These are phyloP conservation scores for Neoarius graeffei DNA, from an alignment of 2,113 vertebrate species.

Conservation along the genomic window DNA sequence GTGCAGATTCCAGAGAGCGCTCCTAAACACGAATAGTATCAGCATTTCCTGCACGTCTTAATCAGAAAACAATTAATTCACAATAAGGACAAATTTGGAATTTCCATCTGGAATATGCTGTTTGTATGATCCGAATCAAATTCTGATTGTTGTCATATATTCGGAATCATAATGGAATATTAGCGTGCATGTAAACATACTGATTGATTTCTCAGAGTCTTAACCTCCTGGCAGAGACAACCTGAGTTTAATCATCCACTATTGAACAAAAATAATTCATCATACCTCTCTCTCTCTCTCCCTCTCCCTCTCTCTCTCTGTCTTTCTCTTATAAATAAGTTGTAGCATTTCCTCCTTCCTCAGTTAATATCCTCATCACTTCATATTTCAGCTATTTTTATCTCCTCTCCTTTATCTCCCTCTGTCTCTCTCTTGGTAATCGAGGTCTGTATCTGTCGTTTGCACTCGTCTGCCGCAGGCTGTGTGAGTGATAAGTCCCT, in stretches of 20 bases:
- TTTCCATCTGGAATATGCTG: too few relatives aligned
- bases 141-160: too few relatives aligned
- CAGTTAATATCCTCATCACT: conserved; percentile 16
- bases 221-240: background rate
- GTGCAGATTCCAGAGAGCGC: too few relatives aligned
- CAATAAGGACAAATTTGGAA: too few relatives aligned
- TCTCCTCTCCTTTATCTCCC: conserved; percentile 16
- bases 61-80: too few relatives aligned
- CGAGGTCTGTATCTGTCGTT: conserved; percentile 29
- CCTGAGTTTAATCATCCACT: background rate
- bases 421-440: conserved; percentile 22
- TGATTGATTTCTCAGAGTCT: background rate
- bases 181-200: too few relatives aligned
- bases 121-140: too few relatives aligned
- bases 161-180: too few relatives aligned
- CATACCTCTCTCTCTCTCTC: background rate
- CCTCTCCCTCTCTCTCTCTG: too few relatives aligned
- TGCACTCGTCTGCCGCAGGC: conserved; percentile 15
- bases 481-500: conserved; percentile 24
- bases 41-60: too few relatives aligned
- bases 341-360: background rate
- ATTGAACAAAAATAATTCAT: background rate
- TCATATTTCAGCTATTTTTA: conserved; percentile 17
- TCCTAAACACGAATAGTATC: too few relatives aligned
- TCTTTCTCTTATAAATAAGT: conserved; percentile 23